phyloP scores from a whole-genome alignment of 2,113 vertebrate genomes.

The Setophaga kirtlandii region DNA sequence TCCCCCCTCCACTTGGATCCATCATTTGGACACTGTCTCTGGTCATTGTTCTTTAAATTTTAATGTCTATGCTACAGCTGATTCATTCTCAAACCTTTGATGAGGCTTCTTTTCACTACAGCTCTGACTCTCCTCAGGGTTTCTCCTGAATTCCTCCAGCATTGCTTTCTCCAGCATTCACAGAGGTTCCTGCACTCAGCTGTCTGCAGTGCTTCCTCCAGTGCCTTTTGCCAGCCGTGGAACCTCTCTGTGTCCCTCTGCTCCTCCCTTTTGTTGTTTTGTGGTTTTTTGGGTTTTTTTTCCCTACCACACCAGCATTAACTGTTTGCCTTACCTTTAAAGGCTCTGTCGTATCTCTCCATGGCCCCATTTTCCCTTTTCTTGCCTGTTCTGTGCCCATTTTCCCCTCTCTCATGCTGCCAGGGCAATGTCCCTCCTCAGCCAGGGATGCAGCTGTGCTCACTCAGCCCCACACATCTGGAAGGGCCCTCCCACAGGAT shows the following conservation, averaged over 20 bases:
- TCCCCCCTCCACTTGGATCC: not conserved
- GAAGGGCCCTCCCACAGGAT: not conserved
- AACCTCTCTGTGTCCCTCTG: not conserved
- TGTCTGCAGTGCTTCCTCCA: not conserved
- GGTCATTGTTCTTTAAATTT: not conserved
- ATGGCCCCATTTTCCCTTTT: not conserved
- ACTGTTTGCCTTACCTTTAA: not conserved
- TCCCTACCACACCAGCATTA: not conserved
- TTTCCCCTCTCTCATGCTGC: not conserved
- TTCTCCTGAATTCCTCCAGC: not conserved
- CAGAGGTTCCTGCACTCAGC: not conserved
- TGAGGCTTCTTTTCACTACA: not conserved
- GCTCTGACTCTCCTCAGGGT: rapidly evolving
- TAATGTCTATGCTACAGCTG: not conserved
- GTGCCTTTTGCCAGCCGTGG: not conserved
- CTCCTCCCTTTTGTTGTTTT: not conserved
- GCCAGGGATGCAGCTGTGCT: not conserved
- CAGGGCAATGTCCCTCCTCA: not conserved
- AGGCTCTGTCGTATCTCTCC: not conserved
- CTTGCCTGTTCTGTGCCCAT: not conserved
- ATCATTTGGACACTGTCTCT: not conserved
- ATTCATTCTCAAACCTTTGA: not conserved
- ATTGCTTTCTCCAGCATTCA: not conserved
- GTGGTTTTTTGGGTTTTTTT: not conserved
- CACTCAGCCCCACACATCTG: not conserved